These are phyloP conservation scores for Eupithecia insigniata DNA, from an alignment of 2,888 invertebrate genomes.

Conservation along the genomic window DNA sequence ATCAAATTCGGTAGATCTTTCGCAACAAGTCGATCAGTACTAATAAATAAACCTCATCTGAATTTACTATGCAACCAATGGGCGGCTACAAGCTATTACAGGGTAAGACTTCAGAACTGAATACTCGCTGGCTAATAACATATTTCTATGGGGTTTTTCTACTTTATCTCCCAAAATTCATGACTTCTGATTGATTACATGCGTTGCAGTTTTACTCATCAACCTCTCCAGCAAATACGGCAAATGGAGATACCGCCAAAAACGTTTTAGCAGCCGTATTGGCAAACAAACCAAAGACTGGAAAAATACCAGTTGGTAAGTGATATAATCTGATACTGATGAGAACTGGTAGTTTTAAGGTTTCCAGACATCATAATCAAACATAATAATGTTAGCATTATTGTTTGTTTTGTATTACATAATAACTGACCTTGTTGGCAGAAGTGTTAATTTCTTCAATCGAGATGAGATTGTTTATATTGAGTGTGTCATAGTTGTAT, in stretches of 20 bases:
- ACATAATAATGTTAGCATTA: constrained; percentile 6
- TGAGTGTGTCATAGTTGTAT: not conserved
- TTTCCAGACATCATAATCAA: not conserved
- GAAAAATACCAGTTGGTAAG: constrained; percentile 82
- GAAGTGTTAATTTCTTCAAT: constrained; percentile 43
- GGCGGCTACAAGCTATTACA: constrained; percentile 65
- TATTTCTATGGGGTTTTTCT: constrained; percentile 18
- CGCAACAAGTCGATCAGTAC: constrained; percentile 54
- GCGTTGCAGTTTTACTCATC: constrained; percentile 68
- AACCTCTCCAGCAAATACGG: constrained; percentile 55
- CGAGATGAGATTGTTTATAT: not conserved
- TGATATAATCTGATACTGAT: constrained; percentile 18
- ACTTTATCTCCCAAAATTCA: constrained; percentile 16
- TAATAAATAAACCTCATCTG: constrained; percentile 66
- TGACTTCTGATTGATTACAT: not conserved
- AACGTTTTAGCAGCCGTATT: constrained; percentile 80
- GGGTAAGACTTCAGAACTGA: constrained; percentile 55
- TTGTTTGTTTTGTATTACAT: constrained; percentile 48
- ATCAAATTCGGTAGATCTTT: constrained; percentile 64
- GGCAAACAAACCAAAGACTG: constrained; percentile 79
- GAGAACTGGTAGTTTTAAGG: not conserved
- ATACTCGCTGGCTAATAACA: constrained; percentile 1
- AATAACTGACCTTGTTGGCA: constrained; percentile 65
- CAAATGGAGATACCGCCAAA: constrained; percentile 71
- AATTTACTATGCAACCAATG: constrained; percentile 68